Base-by-base conservation (phyloP, 2,888 invertebrate species). In the Rhagonycha fulva region DNA sequence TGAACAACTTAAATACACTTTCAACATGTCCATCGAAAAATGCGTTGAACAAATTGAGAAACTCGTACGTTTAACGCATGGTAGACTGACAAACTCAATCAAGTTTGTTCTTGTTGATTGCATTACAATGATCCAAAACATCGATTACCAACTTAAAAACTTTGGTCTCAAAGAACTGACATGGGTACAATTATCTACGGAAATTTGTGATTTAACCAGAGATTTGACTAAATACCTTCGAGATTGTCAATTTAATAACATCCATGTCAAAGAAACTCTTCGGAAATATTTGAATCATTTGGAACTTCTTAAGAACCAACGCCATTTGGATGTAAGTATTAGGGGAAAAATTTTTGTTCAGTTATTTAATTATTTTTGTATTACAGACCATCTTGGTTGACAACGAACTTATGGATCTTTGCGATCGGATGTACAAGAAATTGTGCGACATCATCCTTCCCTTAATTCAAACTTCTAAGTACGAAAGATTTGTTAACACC, bases 31-130 rank as follows among this genome's bases (percentile, higher is more conserved):
- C 24, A 66, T 66, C 63, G 1, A 66, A 12, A 66, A 66, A 26
- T 24, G 12, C 26, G 23, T 66, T 66, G 63, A 66, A 66, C 24
- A 24, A 66, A 66, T 66, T 5, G 63, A 24, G 26, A 66, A 66
- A 24, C n/a, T 66, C n/a, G 63, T 66, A 66, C 14, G 60, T 60
- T 70, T 61, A 60, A n/a, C 74, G 5, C 69, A 62, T 47, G 70
- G 72, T 72, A 60, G 62, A 9, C 68, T 70, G 9, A 23, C 24
- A 9, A 5, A 12, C 26, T 47, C 10, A 24, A n/a, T 70, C 63
- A 69, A 63, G 47, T 14, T 4, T 26, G 12, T 70, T 11, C 11
- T 74, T 23, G 12, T 30, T 12, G 74, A 74, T 9, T 74, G 62
- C 9, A 7, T 28, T 3, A 28, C 24, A 1, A n/a, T 68, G 14